A percentile compares a stretch with the other conserved stretches of the same genome.
phyloP scores from a whole-genome alignment of 2,113 vertebrate genomes.

The Choloepus hoffmanni region DNA sequence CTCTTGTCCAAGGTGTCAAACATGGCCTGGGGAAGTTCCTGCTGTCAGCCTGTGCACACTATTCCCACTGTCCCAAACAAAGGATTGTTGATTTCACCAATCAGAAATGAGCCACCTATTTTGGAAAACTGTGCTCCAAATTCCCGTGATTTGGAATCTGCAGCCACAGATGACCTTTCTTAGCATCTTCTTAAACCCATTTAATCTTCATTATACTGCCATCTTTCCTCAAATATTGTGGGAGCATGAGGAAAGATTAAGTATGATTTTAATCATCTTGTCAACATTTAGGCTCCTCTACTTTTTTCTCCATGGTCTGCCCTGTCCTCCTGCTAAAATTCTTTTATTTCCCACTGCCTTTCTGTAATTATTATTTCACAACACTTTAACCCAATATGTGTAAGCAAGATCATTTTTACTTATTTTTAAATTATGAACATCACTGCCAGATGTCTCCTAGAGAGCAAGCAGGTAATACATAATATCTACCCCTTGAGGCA shows the following conservation, averaged over 20 bases:
- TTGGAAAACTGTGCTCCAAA: background rate
- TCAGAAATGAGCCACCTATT: background rate
- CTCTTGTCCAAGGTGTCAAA: background rate
- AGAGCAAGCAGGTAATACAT: background rate
- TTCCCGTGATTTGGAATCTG: background rate
- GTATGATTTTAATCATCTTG: background rate
- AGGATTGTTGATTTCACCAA: background rate
- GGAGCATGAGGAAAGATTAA: background rate
- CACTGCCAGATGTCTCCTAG: background rate
- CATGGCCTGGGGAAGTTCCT: background rate
- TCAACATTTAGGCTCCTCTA: background rate
- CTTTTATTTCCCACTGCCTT: background rate
- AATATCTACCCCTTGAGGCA: constrained; percentile 8
- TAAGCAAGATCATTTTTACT: background rate
- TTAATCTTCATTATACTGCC: background rate
- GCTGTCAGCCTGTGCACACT: background rate
- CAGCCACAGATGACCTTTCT: background rate
- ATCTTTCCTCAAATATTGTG: background rate
- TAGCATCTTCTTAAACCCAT: background rate
- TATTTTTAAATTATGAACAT: background rate
- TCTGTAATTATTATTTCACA: background rate
- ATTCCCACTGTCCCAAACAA: constrained; percentile 4
- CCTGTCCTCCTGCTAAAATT: background rate
- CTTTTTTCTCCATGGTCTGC: background rate
- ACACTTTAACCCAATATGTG: background rate